phyloP scores from a whole-genome alignment of 2,797 vertebrate genomes.

The Phataginus tricuspis region DNA sequence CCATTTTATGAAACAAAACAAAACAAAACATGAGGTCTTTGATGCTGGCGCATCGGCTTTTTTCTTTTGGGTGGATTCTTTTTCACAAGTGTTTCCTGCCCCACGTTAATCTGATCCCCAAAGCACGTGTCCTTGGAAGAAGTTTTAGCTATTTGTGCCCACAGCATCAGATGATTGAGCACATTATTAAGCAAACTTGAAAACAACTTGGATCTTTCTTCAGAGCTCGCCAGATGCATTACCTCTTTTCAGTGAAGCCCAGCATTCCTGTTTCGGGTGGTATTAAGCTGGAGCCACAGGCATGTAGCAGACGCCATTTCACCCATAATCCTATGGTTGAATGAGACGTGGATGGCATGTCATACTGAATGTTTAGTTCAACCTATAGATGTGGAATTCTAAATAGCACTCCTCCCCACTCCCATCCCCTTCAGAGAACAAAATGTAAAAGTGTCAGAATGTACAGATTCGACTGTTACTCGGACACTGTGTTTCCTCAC shows the following conservation, averaged over 20 bases:
- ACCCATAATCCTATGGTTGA: constrained; percentile 12
- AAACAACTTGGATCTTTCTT: constrained; percentile 39
- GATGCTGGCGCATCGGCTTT: constrained; percentile 5
- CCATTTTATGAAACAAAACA: constrained; percentile 48
- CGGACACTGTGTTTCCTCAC: not conserved
- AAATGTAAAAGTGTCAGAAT: not conserved
- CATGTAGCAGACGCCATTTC: constrained; percentile 35
- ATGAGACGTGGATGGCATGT: constrained; percentile 22
- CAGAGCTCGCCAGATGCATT: constrained; percentile 56
- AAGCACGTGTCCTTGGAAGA: constrained; percentile 61
- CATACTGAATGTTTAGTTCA: not conserved
- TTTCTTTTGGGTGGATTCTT: constrained; percentile 49
- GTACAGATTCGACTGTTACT: not conserved
- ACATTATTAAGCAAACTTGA: constrained; percentile 1
- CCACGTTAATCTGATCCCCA: constrained; percentile 53
- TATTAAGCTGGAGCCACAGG: constrained; percentile 53
- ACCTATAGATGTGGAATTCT: not conserved
- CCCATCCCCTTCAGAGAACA: not conserved
- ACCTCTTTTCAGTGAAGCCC: not conserved
- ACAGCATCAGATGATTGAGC: constrained; percentile 36
- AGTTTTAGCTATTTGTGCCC: constrained; percentile 37
- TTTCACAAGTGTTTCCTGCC: constrained; percentile 49
- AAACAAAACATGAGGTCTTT: constrained; percentile 22
- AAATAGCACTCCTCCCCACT: not conserved
- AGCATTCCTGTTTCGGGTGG: constrained; percentile 55